Base-by-base conservation (phyloP, 2,888 invertebrate genomes). In the Tetheella fluctuosa region DNA sequence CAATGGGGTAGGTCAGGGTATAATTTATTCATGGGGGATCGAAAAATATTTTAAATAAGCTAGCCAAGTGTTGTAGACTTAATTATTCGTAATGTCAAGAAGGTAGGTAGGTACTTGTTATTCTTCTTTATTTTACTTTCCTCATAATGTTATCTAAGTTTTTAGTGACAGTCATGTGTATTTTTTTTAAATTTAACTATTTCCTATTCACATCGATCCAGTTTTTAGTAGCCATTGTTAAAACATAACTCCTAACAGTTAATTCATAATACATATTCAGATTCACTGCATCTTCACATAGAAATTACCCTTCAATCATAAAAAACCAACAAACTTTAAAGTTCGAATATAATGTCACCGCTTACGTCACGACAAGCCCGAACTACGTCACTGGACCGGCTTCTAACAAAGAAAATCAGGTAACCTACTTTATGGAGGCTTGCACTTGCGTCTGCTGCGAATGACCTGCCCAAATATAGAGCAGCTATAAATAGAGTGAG, bases 381-480 rank as follows among this genome's bases (percentile, higher is more conserved):
- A 80, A 66, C 81, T 87, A 91, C 91, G 91, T 90, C 91, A 92
- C 80, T 76, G 83, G 80, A 80, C 68, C 71, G 74, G 65, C 80
- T 77, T 83, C 83, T 85, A 86, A 87, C 90, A 88, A 90, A 89
- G 89, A 85, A 87, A 92, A 91, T 86, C 90, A 91, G 92, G 91
- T 92, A 89, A 93, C 92, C 92, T 88, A 92, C 74, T 88, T 91
- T 84, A 81, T 76, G 79, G 84, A 85, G 89, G 89, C 86, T 82
- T 90, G 89, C 88, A 88, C 84, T 83, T 86, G 86, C 87, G 86
- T 81, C 78, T 77, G 73, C 80, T 80, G 88, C 86, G 88, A 89
- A 89, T 88, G 91, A 91, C 92, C 91, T 88, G 85, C 88, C 91
- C 86, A 88, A 91, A 91, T 88, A 91, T 92, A 90, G 92, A 88